Percentiles rank a stretch among this genome's conserved stretches.
Conservation (phyloP, 2,888 invertebrate species). For the Beris chalybata region DNA sequence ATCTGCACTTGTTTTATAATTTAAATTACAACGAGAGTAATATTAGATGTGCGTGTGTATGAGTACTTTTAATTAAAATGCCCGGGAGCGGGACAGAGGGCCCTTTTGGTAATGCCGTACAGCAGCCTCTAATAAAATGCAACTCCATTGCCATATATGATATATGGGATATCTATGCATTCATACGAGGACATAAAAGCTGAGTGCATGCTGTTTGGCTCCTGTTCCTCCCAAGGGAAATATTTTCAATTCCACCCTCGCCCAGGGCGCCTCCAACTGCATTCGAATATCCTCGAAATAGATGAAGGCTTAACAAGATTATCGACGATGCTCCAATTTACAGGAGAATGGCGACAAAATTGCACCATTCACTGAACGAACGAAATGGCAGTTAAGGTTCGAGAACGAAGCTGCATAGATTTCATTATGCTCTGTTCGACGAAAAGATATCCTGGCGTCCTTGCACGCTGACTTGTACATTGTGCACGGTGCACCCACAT, state of each 20-base stretch:
- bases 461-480: too few relatives aligned
- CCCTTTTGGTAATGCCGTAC: slow-evolving; percentile 16
- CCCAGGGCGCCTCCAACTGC: slow-evolving; percentile 30
- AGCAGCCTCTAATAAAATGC: slow-evolving; percentile 14
- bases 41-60: slow-evolving; percentile 27
- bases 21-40: slow-evolving; percentile 5
- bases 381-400: background rate
- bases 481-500: too few relatives aligned
- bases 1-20: slow-evolving; percentile 9
- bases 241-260: slow-evolving; percentile 35
- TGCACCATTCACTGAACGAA: slow-evolving; percentile 33
- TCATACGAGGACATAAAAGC: slow-evolving; percentile 23
- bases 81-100: slow-evolving; percentile 29
- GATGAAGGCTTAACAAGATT: slow-evolving; percentile 37
- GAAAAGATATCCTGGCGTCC: too few relatives aligned
- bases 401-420: background rate
- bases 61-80: slow-evolving; percentile 37
- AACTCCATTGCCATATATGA: slow-evolving; percentile 9
- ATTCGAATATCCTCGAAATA: slow-evolving; percentile 20
- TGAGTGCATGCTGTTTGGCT: slow-evolving; percentile 36
- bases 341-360: slow-evolving; percentile 39
- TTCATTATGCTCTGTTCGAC: too few relatives aligned
- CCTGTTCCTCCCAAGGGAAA: slow-evolving; percentile 38
- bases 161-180: slow-evolving; percentile 22
- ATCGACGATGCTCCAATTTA: slow-evolving; percentile 40